Evolutionary conservation across 2,113 vertebrate genomes (phyloP).

Genomic region (Petrocephalus microphthalmus): DNA sequence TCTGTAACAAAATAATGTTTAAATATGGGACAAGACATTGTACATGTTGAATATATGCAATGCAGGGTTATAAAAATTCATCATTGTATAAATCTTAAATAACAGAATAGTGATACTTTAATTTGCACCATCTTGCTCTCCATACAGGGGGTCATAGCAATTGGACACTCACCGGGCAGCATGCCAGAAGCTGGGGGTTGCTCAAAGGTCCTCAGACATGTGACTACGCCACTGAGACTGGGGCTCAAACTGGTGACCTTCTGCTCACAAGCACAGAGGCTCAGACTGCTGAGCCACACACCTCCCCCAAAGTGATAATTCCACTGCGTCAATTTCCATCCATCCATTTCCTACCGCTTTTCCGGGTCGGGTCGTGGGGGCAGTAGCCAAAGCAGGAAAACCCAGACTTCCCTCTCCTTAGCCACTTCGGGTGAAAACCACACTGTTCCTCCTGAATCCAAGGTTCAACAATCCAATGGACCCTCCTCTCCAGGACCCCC

Average conservation of each 20-base stretch:
- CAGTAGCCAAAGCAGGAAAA: too few species aligned
- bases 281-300: not conserved
- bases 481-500: too few species aligned
- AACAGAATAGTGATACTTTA: not conserved
- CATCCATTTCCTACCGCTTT: too few species aligned
- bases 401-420: too few species aligned
- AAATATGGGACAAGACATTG: conserved; percentile 36
- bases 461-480: too few species aligned
- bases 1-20: conserved; percentile 49
- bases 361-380: too few species aligned
- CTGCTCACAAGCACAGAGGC: not conserved
- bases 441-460: too few species aligned
- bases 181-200: too few species aligned
- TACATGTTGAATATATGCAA: conserved; percentile 26
- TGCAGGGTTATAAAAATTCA: conserved; percentile 35
- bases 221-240: not conserved
- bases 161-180: too few species aligned
- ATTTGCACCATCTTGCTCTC: too few species aligned
- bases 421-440: too few species aligned
- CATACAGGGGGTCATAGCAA: not conserved
- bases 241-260: not conserved
- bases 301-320: not conserved
- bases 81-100: conserved; percentile 30
- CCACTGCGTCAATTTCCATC: not conserved
- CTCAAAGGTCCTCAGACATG: not conserved